phyloP scores from a whole-genome alignment of 1,140 invertebrate species.

The Ips typographus region DNA sequence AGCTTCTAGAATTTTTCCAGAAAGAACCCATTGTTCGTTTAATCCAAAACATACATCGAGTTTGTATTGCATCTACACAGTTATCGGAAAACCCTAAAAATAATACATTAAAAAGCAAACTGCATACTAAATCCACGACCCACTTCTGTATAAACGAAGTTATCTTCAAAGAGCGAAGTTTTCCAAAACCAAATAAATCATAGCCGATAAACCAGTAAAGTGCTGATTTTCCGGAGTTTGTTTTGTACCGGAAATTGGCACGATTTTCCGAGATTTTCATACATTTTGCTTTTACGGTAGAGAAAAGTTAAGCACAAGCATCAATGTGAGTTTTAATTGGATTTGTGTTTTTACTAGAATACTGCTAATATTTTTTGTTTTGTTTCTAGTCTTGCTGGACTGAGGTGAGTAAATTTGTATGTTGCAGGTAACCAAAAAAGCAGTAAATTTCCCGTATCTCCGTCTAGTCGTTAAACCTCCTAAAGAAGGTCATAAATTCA shows the following conservation, averaged over 20 bases:
- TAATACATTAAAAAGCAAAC: no score
- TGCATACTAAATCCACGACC: no score
- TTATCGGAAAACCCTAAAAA: no score
- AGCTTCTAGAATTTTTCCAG: no score
- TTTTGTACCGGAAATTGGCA: constrained; percentile 6
- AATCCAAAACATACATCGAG: no score
- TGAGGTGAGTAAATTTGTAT: constrained; percentile 2
- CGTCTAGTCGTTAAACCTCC: neutral
- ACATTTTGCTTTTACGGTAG: neutral
- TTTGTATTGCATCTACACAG: no score
- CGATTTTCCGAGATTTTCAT: neutral
- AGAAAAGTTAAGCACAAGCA: neutral
- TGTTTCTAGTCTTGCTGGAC: constrained; percentile 12
- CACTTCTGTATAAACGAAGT: no score
- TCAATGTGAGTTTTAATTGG: neutral
- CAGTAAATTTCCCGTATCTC: neutral
- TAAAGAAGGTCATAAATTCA: neutral
- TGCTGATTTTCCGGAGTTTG: constrained; percentile 4
- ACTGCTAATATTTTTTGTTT: neutral
- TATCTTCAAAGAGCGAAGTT: neutral
- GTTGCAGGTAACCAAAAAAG: neutral
- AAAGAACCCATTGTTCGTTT: no score
- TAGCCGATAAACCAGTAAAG: constrained; percentile 3
- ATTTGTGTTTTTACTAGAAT: neutral
- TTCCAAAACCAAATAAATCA: constrained; percentile 8